Evolutionary conservation across 2,797 vertebrate species (phyloP).

Genomic region (Rhinella marina): DNA sequence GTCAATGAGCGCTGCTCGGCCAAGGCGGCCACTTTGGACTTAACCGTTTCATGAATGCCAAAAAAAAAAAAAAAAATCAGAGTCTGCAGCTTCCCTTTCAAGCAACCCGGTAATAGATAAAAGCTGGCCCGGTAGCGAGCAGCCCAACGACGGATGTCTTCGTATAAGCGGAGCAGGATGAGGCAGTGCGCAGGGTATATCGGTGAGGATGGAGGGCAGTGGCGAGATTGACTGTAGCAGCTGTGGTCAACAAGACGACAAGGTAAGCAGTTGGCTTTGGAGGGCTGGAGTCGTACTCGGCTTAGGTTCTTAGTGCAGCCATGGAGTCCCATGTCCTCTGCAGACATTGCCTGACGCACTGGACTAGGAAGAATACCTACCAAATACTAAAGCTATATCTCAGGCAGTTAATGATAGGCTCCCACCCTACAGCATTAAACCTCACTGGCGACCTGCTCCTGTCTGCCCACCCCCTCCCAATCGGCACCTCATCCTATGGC

Average conservation of each 20-base stretch:
- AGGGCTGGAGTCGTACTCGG: conserved; percentile 36
- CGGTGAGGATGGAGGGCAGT: conserved; percentile 28
- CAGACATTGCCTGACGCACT: conserved; percentile 59
- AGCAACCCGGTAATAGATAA: conserved; percentile 9
- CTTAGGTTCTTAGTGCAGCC: background rate
- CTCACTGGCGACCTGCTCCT: conserved; percentile 44
- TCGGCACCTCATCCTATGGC: conserved; percentile 18
- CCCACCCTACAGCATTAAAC: conserved; percentile 62
- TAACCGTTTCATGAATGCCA: background rate
- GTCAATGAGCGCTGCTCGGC: background rate
- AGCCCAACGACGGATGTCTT: background rate
- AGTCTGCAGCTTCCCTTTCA: conserved; percentile 19
- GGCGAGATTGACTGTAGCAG: conserved; percentile 51
- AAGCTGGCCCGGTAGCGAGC: conserved; percentile 21
- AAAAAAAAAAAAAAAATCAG: background rate
- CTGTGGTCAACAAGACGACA: conserved; percentile 44
- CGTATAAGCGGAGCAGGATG: conserved; percentile 3
- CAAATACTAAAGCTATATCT: conserved; percentile 75
- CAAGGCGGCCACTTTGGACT: background rate
- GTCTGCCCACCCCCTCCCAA: background rate
- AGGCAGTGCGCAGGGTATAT: conserved; percentile 16
- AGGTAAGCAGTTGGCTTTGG: conserved; percentile 30
- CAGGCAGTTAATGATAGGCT: conserved; percentile 70
- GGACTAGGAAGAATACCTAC: conserved; percentile 68
- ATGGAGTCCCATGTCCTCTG: conserved; percentile 48